Base-by-base conservation (phyloP, 2,797 vertebrate genomes). In the Bovichtus diacanthus region DNA sequence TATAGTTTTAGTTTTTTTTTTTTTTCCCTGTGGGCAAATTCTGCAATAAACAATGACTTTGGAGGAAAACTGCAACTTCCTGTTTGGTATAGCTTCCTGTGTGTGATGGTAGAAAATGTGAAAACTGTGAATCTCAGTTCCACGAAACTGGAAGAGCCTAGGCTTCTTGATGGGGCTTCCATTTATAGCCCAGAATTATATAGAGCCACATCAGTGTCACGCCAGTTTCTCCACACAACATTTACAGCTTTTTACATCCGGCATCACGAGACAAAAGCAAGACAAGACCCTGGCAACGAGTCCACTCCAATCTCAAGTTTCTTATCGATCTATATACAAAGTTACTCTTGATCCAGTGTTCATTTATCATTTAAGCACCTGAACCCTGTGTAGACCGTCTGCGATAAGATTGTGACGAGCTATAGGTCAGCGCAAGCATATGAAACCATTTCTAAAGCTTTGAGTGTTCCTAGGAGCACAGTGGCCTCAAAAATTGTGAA, bases 31-130 rank as follows among this genome's bases (percentile, higher is more conserved):
- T 18, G 64, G 83, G 19, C 46, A 68, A 74, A 81, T 67, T 72
- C 21, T 44, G 43, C 49, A 50, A 31, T 69, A 80, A 87, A 84
- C 55, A 5, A 21, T 16, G 29, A 15, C 29, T 82, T 58, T 75
- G 23, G 73, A 81, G 72, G 66, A 79, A 63, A 76, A 79, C 51
- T 11, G 3, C 25, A 44, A 51, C 83, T 88, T 88, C 85, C 87
- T 88, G 86, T 84, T 84, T 85, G 58, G 23, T 38, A 16, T 43
- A 46, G 12, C 43, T 82, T 90, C 83, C 80, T 86, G 55, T 25
- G 10, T 38, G 19, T 51, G 38, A 44, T 31, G 21, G 25, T 6
- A 50, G 44, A 54, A 19, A 6, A 49, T 39, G 9, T 39, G 11
- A 39, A 19, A 29, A n/a, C n/a, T n/a, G n/a, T 25, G 8, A 41